These are phyloP conservation scores for Frankliniella fusca DNA, from an alignment of 2,888 invertebrate species.

Conservation along the genomic window DNA sequence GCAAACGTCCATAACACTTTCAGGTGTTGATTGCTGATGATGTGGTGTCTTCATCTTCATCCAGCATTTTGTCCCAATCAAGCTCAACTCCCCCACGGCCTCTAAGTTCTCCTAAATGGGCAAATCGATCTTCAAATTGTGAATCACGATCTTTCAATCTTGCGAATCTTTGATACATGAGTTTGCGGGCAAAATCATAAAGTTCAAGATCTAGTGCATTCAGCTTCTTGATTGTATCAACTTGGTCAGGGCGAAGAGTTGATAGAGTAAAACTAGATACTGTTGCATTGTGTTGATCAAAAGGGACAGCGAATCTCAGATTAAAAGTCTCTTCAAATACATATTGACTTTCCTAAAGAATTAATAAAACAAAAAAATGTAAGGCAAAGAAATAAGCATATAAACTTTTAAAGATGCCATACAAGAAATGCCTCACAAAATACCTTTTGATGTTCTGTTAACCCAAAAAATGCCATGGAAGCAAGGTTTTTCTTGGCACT, in stretches of 20 bases:
- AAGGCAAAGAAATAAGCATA: constrained; percentile 30
- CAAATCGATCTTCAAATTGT: constrained; percentile 77
- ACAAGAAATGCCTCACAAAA: constrained; percentile 34
- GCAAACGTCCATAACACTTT: background rate
- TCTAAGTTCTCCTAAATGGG: constrained; percentile 76
- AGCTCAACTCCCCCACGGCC: constrained; percentile 75
- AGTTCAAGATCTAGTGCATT: constrained; percentile 89
- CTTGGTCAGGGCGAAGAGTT: constrained; percentile 68
- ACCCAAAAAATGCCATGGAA: constrained; percentile 94
- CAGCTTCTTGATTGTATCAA: constrained; percentile 68
- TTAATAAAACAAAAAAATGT: constrained; percentile 35
- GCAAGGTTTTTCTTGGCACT: constrained; percentile 94
- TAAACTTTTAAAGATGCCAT: background rate
- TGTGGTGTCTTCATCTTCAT: constrained; percentile 33
- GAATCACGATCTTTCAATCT: constrained; percentile 72
- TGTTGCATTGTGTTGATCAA: constrained; percentile 89
- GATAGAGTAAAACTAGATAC: constrained; percentile 78
- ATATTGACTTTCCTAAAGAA: constrained; percentile 72
- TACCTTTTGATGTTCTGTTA: constrained; percentile 92
- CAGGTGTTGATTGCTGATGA: background rate
- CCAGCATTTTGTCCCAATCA: constrained; percentile 60
- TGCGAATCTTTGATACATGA: constrained; percentile 76
- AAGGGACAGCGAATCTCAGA: constrained; percentile 81
- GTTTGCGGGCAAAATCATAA: constrained; percentile 85
- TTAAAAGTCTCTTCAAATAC: constrained; percentile 93